Conservation (phyloP, 2,113 vertebrate genomes). For the Rhabdomys dilectus region DNA sequence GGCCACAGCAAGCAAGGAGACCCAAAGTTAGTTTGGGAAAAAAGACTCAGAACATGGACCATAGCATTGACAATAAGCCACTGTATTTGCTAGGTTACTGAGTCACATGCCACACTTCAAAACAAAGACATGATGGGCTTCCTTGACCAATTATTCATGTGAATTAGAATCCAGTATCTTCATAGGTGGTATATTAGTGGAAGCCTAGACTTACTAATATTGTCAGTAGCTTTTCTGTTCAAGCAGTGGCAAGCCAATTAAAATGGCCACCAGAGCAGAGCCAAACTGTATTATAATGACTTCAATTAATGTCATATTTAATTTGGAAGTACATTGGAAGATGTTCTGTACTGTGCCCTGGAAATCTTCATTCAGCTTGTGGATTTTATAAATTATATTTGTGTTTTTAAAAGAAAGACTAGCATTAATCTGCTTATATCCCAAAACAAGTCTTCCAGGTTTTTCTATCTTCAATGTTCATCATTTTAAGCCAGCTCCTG, state of each 20-base stretch:
- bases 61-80: slow-evolving; percentile 34
- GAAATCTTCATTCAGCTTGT: slow-evolving; percentile 71
- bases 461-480: background rate
- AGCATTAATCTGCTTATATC: slow-evolving; percentile 51
- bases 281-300: slow-evolving; percentile 77
- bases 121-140: slow-evolving; percentile 32
- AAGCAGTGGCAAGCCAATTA: slow-evolving; percentile 84
- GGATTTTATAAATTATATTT: slow-evolving; percentile 78
- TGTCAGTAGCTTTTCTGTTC: slow-evolving; percentile 80
- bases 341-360: slow-evolving; percentile 77
- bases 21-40: background rate
- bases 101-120: slow-evolving; percentile 63
- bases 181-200: slow-evolving; percentile 53
- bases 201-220: slow-evolving; percentile 39
- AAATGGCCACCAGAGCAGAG: slow-evolving; percentile 83
- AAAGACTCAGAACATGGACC: slow-evolving; percentile 33
- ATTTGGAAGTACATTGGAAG: slow-evolving; percentile 80
- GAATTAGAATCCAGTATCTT: slow-evolving; percentile 73
- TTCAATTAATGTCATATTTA: slow-evolving; percentile 86
- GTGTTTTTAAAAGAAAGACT: slow-evolving; percentile 65
- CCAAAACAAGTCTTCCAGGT: background rate
- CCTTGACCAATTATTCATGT: slow-evolving; percentile 62
- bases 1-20: background rate
- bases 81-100: slow-evolving; percentile 16
- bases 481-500: background rate